Evolutionary conservation across 2,797 vertebrate species (phyloP).

Genomic region (Mus caroli): DNA sequence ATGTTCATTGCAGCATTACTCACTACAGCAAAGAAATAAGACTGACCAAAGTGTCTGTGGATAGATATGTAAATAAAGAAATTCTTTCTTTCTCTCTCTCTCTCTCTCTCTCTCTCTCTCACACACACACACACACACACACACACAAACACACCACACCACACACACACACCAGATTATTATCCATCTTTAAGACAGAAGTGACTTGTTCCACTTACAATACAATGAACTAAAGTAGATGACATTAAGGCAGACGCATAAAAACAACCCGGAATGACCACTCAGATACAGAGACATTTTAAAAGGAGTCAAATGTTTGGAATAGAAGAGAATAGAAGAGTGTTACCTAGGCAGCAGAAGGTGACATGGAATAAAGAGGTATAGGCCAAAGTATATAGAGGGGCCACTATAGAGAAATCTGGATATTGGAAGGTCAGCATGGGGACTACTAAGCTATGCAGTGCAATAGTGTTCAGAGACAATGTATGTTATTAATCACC

Average conservation of each 20-base stretch:
- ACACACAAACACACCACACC: neutral
- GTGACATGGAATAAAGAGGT: neutral
- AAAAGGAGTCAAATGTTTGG: neutral
- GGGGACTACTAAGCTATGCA: neutral
- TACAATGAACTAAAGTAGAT: neutral
- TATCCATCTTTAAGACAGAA: neutral
- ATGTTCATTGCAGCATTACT: neutral
- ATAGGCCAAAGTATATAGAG: neutral
- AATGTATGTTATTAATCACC: neutral
- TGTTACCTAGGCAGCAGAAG: neutral
- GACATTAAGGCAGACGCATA: neutral
- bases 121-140: neutral
- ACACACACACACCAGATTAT: neutral
- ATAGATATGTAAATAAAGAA: neutral
- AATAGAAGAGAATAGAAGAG: neutral
- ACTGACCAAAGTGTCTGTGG: neutral
- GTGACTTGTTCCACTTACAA: neutral
- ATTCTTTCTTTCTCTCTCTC: neutral
- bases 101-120: neutral
- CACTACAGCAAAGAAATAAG: neutral
- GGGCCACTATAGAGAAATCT: neutral
- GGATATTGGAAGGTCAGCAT: neutral
- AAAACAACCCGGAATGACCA: neutral
- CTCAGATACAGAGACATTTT: neutral
- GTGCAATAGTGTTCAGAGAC: neutral